phyloP scores from a whole-genome alignment of 23 tunicate species.

The Oikopleura vanhoeffeni region DNA sequence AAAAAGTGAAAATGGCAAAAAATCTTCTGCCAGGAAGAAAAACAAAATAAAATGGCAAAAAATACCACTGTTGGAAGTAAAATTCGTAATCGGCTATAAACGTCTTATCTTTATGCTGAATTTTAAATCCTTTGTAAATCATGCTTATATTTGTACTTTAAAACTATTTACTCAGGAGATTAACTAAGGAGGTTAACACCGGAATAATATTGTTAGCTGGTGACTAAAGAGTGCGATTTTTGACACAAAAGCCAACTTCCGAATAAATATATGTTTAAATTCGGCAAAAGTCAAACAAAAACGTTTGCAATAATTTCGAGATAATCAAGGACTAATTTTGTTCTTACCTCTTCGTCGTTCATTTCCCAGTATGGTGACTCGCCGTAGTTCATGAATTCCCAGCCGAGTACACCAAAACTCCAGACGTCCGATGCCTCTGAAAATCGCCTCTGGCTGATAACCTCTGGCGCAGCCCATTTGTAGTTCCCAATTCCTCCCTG shows the following conservation, averaged over 20 bases:
- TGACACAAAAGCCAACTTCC: neutral
- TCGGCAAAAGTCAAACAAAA: neutral
- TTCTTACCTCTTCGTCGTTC: conserved; percentile 88
- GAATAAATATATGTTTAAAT: neutral
- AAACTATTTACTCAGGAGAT: too few relatives aligned
- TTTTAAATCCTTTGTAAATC: too few relatives aligned
- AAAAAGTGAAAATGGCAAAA: too few relatives aligned
- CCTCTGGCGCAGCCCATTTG: conserved; percentile 98
- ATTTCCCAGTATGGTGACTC: conserved; percentile 98
- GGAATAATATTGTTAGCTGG: neutral
- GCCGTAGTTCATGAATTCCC: conserved; percentile 99
- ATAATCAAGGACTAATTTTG: too few relatives aligned
- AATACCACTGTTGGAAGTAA: too few relatives aligned
- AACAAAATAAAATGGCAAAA: too few relatives aligned
- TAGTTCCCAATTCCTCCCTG: conserved; percentile 86
- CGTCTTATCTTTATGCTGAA: too few relatives aligned
- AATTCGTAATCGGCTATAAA: too few relatives aligned
- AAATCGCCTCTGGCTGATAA: conserved; percentile 57
- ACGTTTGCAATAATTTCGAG: neutral
- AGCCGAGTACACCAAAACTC: conserved; percentile 96
- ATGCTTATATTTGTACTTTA: too few relatives aligned
- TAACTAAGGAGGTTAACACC: too few relatives aligned
- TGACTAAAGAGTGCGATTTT: neutral
- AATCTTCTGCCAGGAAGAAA: too few relatives aligned
- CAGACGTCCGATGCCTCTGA: conserved; percentile 95